Evolutionary conservation across 2,113 vertebrate species (phyloP), one percentile per base, ranked within the genome.

Genomic region (Mohoua ochrocephala): DNA sequence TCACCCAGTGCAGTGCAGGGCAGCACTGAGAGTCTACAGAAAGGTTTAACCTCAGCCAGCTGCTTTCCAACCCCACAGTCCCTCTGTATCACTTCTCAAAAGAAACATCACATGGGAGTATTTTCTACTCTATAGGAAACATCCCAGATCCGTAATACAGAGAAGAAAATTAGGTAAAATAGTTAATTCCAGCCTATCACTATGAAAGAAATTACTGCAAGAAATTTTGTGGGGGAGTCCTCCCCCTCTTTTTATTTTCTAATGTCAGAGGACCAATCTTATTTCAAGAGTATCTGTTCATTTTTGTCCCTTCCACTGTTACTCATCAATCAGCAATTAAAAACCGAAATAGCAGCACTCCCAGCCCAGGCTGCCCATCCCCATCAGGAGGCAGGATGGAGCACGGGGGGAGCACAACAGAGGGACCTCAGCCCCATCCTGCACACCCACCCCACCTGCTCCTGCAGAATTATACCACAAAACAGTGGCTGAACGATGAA

Each of bases 341-440:
- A 73, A 54, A 35, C 21, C 1, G 3, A 27, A 74, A 6, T 2
- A 57, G 39, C 59, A 28, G 24, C 53, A 57, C 20, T 11, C 26
- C 31, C 42, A 35, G 79, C 27, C 60, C 63, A 49, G 35, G 64
- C 63, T 50, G 31, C 54, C 30, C 59, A 9, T 30, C 27, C 47
- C 28, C 26, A 11, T 4, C 7, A 8, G 0, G 0, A 5, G 39
- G 49, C 45, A 44, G 76, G 27, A 30, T 3, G 18, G 2, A 49
- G 63, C 74, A 41, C 0, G 3, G 27, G 4, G 7, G 24, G 5
- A 69, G 20, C 3, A 26, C 8, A 11, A 47, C 45, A 42, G 7
- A n/a, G 33, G 31, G 45, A 39, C n/a, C 47, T 28, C 56, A 23
- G 85, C 35, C 47, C 37, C 41, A 15, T n/a, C 59, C 64, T 23